A percentile compares a stretch with the other conserved stretches of the same genome.
Evolutionary conservation across 2,888 invertebrate genomes (phyloP).

Genomic region (Dascillus cervinus): DNA sequence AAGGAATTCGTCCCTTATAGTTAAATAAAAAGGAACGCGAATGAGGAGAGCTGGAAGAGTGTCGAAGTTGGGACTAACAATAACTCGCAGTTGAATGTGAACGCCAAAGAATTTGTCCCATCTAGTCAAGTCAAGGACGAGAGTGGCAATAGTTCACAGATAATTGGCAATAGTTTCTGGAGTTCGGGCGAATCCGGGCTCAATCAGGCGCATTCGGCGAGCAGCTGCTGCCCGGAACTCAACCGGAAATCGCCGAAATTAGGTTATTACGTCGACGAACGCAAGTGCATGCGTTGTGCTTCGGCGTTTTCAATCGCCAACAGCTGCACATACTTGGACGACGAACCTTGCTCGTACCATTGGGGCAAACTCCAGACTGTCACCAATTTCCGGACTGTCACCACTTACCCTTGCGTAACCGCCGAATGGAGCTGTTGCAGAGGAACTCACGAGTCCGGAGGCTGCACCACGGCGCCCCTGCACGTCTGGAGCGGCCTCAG

Average conservation of each 20-base stretch:
- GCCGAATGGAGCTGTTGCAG: slow-evolving; percentile 62
- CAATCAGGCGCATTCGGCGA: slow-evolving; percentile 16
- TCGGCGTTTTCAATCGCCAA: slow-evolving; percentile 62
- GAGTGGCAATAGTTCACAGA: slow-evolving; percentile 19
- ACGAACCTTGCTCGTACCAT: slow-evolving; percentile 78
- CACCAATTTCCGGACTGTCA: slow-evolving; percentile 26
- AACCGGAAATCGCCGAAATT: neutral
- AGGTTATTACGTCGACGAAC: slow-evolving; percentile 8
- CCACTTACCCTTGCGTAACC: too few species aligned
- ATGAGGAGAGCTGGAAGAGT: too few species aligned
- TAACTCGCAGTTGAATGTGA: slow-evolving; percentile 49
- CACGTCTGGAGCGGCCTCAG: slow-evolving; percentile 75
- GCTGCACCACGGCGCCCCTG: slow-evolving; percentile 56
- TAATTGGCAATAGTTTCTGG: too few species aligned
- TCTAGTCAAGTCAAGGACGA: slow-evolving; percentile 14
- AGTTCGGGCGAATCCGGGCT: slow-evolving; percentile 42
- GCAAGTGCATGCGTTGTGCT: slow-evolving; percentile 61
- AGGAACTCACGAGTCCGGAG: slow-evolving; percentile 44
- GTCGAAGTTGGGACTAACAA: too few species aligned
- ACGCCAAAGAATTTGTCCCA: slow-evolving; percentile 57
- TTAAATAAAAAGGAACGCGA: too few species aligned
- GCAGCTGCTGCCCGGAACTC: slow-evolving; percentile 7
- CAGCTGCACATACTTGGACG: slow-evolving; percentile 62
- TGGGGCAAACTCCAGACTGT: slow-evolving; percentile 73
- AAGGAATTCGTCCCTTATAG: too few species aligned